Base-by-base conservation (phyloP, 2,888 invertebrate genomes). In the Furcula furcula region DNA sequence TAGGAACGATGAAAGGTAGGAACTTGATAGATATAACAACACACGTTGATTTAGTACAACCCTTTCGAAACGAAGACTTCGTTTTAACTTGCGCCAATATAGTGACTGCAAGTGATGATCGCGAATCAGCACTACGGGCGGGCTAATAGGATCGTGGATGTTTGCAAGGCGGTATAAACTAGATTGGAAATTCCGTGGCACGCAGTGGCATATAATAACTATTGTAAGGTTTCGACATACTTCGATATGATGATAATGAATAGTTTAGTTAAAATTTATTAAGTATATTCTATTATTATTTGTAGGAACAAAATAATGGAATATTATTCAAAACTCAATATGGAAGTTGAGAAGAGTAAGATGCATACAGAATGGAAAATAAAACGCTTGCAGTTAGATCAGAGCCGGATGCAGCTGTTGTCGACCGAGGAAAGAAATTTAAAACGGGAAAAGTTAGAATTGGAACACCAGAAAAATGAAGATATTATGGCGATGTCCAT, bases 311-410 rank as follows among this genome's bases (percentile, higher is more conserved):
- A 91, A 69, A 87, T 92, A 51, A 85, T 91, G 58, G 90, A 90
- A 53, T 92, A 93, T 64, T 93, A 93, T 54, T 87, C 91, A n/a
- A 90, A 91, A 56, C 63, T 93, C 23, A 91, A 90, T 20, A 88
- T 89, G 64, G 90, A 91, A 54, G 90, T 91, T 0, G 91, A 92
- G 38, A 90, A 86, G 48, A 89, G 90, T 38, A 87, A 88, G 40
- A 65, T 87, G 20, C 90, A 90, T 46, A 87, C 90, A 0, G 88
- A 90, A 48, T 91, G 91, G 91, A 90, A 91, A 56, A 84, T 88
- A 28, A 89, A 84, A 73, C 75, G 85, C 7, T 61, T 84, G 26
- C 85, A 83, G 51, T 55, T 87, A 43, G 87, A 86, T 38, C 81
- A 88, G 44, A 78, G 75, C 45, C 62, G 85, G 44, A 82, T 86